A percentile compares a stretch with the other conserved stretches of the same genome.
Conservation (phyloP, 2,113 vertebrate species). For the Limanda limanda region DNA sequence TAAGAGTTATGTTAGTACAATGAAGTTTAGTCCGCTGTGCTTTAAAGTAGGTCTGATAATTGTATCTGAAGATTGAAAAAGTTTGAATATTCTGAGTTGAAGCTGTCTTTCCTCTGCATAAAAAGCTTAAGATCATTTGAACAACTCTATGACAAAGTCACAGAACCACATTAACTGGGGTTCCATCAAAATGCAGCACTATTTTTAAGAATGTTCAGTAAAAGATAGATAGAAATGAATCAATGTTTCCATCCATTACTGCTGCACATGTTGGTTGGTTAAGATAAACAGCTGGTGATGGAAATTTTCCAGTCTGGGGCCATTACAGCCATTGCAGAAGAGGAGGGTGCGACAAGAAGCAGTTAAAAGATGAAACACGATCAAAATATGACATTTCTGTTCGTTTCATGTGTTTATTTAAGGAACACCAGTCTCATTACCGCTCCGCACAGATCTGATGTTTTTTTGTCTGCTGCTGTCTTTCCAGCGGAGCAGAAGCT, state of each 20-base stretch:
- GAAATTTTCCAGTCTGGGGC: background rate
- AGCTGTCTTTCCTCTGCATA: background rate
- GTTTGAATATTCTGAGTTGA: background rate
- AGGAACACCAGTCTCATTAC: background rate
- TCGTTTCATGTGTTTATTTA: background rate
- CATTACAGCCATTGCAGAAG: background rate
- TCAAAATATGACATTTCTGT: background rate
- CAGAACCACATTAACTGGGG: background rate
- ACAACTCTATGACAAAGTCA: background rate
- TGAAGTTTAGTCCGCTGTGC: background rate
- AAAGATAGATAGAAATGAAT: background rate
- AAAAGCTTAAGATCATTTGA: background rate
- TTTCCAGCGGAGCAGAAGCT: background rate
- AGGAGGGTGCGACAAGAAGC: background rate
- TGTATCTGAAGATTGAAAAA: background rate
- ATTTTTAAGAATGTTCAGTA: background rate
- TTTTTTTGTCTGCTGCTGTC: background rate
- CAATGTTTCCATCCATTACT: background rate
- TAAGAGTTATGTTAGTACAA: constrained; percentile 15
- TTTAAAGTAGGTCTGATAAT: background rate
- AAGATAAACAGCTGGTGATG: background rate
- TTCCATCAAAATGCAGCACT: background rate
- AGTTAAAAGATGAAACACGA: background rate
- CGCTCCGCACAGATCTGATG: background rate
- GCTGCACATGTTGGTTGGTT: background rate